These are phyloP conservation scores for Rhinoptilus africanus DNA, from an alignment of 2,113 vertebrate genomes.

Conservation along the genomic window DNA sequence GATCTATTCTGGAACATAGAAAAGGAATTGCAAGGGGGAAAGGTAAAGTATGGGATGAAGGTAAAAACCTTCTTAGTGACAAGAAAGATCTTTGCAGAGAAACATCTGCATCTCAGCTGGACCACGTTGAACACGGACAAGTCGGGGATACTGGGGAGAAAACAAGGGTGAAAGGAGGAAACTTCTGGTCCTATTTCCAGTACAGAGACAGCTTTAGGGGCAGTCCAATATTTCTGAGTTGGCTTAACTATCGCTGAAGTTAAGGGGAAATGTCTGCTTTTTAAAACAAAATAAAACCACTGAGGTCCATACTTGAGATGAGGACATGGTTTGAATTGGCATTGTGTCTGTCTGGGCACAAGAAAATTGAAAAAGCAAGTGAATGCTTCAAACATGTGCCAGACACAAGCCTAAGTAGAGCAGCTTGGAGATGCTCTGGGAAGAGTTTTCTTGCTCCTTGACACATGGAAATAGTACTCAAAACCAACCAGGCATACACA, in stretches of 20 bases:
- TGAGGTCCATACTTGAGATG: rapidly evolving
- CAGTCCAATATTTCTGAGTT: neutral
- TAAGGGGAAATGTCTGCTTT: neutral
- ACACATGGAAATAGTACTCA: neutral
- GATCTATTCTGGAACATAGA: neutral
- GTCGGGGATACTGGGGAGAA: neutral
- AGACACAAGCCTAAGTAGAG: neutral
- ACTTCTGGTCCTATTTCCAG: neutral
- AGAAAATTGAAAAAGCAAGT: neutral
- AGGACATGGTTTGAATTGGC: neutral
- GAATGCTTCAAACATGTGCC: neutral
- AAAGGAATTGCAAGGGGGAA: neutral
- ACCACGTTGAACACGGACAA: neutral
- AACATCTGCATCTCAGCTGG: neutral
- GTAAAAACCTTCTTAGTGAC: neutral
- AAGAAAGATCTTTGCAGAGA: neutral
- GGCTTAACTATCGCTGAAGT: neutral
- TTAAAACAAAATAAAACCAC: neutral
- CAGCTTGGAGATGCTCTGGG: neutral
- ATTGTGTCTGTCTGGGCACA: neutral
- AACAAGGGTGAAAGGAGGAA: neutral
- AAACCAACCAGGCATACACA: neutral
- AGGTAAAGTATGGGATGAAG: neutral
- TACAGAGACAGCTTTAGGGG: neutral
- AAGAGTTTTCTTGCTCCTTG: neutral